These are phyloP conservation scores for Diaprepes abbreviatus DNA, from an alignment of 2,888 invertebrate genomes.

Conservation along the genomic window DNA sequence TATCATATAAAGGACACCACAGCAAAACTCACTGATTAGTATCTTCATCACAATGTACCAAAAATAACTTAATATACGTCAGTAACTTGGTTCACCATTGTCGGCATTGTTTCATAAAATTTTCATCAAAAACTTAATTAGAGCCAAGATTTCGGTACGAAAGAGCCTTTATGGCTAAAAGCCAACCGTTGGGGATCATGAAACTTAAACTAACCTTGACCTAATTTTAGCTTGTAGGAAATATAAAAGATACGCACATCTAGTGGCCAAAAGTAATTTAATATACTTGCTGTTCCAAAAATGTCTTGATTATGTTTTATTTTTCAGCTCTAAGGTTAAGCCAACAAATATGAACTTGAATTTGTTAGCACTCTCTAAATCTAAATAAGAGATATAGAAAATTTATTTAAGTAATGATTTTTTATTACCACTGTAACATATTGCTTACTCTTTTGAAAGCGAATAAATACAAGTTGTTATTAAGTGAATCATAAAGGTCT, in stretches of 20 bases:
- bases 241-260: not conserved
- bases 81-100: not conserved
- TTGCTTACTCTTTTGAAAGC: too few relatives aligned
- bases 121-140: constrained; percentile 11
- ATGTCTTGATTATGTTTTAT: constrained; percentile 4
- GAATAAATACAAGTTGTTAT: too few relatives aligned
- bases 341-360: not conserved
- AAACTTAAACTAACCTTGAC: constrained; percentile 8
- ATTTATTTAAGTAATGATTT: too few relatives aligned
- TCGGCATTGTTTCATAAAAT: not conserved
- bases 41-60: too few relatives aligned
- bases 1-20: too few relatives aligned
- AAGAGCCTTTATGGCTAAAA: constrained; percentile 9
- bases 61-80: too few relatives aligned
- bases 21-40: too few relatives aligned
- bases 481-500: too few relatives aligned
- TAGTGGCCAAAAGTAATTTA: constrained; percentile 11
- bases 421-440: too few relatives aligned
- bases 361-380: too few relatives aligned
- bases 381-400: too few relatives aligned
- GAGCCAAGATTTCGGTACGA: not conserved
- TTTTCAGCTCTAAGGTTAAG: not conserved
- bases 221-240: not conserved
- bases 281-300: constrained; percentile 1
- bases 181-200: constrained; percentile 11